phyloP scores from a whole-genome alignment of 2,888 invertebrate genomes.

The Idaea aversata region DNA sequence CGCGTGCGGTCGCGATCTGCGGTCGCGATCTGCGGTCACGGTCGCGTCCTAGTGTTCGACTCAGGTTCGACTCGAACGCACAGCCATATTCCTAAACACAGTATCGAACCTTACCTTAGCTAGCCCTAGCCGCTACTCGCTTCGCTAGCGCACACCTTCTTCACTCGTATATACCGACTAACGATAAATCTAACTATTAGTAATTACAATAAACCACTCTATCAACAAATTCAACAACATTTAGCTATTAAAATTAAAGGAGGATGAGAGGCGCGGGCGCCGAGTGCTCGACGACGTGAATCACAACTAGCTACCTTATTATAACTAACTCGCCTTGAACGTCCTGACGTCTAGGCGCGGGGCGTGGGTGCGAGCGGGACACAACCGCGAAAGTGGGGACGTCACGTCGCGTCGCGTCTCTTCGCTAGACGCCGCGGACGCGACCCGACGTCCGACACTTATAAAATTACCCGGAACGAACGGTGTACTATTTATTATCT shows the following conservation, averaged over 20 bases:
- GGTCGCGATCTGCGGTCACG: conserved; percentile 34
- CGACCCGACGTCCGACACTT: conserved; percentile 18
- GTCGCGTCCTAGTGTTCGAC: conserved; percentile 46
- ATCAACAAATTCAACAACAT: conserved; percentile 79
- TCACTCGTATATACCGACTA: conserved; percentile 64
- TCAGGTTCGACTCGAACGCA: conserved; percentile 71
- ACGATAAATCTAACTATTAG: conserved; percentile 50
- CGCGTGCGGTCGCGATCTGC: conserved; percentile 24
- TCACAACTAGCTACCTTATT: conserved; percentile 27
- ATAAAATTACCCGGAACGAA: conserved; percentile 42
- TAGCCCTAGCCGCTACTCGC: conserved; percentile 31
- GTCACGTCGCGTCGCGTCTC: conserved; percentile 15
- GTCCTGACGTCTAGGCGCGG: conserved; percentile 6
- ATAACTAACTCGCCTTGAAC: conserved; percentile 8
- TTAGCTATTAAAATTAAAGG: conserved; percentile 77
- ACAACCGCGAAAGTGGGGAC: conserved; percentile 7
- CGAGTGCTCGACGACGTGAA: conserved; percentile 19
- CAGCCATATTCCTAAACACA: conserved; percentile 73
- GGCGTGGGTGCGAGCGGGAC: conserved; percentile 15
- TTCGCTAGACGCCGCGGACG: conserved; percentile 4
- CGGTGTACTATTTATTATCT: conserved; percentile 64
- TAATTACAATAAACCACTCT: conserved; percentile 75
- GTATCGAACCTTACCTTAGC: conserved; percentile 61
- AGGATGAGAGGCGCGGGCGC: conserved; percentile 51
- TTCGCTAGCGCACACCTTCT: conserved; percentile 60